Percentiles rank a stretch among this genome's conserved stretches.
These are phyloP conservation scores for Vireo griseus DNA, from an alignment of 2,797 vertebrate species.

Conservation along the genomic window DNA sequence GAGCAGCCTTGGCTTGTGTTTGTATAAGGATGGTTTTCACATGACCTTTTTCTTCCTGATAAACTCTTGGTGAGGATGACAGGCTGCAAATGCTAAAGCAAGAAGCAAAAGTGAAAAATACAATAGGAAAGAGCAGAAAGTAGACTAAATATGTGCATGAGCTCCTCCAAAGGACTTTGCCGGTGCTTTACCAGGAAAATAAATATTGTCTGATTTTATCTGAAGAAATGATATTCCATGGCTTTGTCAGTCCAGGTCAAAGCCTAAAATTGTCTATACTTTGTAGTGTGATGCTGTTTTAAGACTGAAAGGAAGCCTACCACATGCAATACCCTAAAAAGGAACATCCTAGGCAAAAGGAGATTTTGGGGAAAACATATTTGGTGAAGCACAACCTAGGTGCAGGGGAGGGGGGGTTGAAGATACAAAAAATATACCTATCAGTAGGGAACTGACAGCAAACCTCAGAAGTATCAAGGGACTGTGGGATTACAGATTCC, in stretches of 20 bases:
- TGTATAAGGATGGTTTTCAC: background rate
- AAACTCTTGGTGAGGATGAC: background rate
- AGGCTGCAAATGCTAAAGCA: background rate
- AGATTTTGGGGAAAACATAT: background rate
- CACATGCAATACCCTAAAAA: background rate
- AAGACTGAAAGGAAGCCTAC: background rate
- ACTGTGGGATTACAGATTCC: background rate
- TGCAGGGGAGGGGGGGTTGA: rapidly evolving
- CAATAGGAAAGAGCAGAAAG: background rate
- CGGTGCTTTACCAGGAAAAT: background rate
- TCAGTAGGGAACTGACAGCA: background rate
- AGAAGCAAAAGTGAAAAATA: background rate
- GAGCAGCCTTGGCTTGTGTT: background rate
- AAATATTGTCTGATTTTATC: background rate
- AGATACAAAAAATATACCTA: background rate
- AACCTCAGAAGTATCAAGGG: background rate
- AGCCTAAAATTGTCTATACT: background rate
- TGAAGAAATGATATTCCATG: background rate
- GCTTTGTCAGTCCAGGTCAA: background rate
- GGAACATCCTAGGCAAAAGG: background rate
- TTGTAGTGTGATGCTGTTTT: background rate
- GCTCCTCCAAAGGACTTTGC: background rate
- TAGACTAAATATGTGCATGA: background rate
- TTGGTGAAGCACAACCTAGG: background rate
- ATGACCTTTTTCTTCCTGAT: background rate